Evolutionary conservation across 2,113 vertebrate genomes (phyloP), one percentile per base, ranked within the genome.

Genomic region (Synchiropus splendidus): DNA sequence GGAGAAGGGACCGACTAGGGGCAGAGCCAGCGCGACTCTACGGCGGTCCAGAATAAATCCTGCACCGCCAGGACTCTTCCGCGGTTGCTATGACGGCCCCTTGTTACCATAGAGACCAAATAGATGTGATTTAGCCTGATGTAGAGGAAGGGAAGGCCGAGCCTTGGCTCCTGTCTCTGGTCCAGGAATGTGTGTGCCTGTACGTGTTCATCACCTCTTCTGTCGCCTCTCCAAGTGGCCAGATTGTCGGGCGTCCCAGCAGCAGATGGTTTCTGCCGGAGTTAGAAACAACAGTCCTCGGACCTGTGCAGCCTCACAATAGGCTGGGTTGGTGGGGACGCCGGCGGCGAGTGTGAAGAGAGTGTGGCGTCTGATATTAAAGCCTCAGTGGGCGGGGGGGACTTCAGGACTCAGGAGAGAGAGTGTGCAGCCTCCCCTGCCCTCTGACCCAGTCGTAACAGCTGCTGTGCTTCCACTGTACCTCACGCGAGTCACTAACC

Each of bases 91-190:
- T 83, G 83, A 80, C 72, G 69, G 81, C 73, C 81, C 61, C 63
- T 62, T 56, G 79, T 88, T 85, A 78, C 84, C 82, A 83, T 86
- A 84, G 86, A 77, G 74, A 85, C 78, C 46, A 61, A 64, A 56
- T 51, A 67, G 62, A 67, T 58, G 75, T 75, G 73, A 27, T 27
- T 27, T 27, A 5, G 4, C 8, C 21, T 27, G 21, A 27, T 27
- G 21, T 27, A 27, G 21, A 27, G 21, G 4, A 27, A 5, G 21
- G 4, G 4, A 27, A 27, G 21, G 4, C 21, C 8, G 4, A 27
- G 4, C 11, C 65, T 61, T 43, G n/a, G n/a, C n/a, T 42, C 10
- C 52, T 60, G 46, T 61, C 57, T 54, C 18, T 41, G 41, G 45
- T 77, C 61, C 54, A 27, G 8, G 4, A 27, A 36, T 41, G 51